Evolutionary conservation across 2,888 invertebrate species (phyloP).

Genomic region (Arctia plantaginis): DNA sequence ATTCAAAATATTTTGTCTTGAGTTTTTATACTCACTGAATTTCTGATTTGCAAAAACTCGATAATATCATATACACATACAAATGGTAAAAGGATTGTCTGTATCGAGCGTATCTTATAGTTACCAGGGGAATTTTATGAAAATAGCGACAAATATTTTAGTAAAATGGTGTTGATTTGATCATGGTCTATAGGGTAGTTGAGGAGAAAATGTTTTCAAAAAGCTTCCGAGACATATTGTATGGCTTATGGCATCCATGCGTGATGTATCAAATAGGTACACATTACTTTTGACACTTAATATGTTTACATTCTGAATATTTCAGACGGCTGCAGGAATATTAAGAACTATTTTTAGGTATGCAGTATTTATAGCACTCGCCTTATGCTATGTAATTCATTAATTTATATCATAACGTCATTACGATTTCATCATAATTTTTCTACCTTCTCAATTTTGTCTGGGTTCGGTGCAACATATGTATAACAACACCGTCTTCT

Average conservation of each 20-base stretch:
- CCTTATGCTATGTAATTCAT: not conserved
- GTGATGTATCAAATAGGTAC: not conserved
- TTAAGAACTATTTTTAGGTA: not conserved
- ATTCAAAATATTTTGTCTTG: slow-evolving; percentile 32
- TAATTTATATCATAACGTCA: not conserved
- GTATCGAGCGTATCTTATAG: slow-evolving; percentile 29
- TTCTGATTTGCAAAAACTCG: slow-evolving; percentile 23
- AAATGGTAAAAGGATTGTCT: slow-evolving; percentile 41
- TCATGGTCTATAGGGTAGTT: slow-evolving; percentile 2
- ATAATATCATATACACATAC: slow-evolving; percentile 30
- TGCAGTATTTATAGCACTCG: not conserved
- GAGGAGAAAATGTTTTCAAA: not conserved
- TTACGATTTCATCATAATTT: no score
- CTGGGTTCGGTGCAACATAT: no score
- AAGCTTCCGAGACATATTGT: not conserved
- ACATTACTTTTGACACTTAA: not conserved
- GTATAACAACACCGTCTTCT: no score
- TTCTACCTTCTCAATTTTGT: no score
- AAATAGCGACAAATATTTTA: slow-evolving; percentile 27
- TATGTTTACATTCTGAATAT: not conserved
- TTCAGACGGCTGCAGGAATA: not conserved
- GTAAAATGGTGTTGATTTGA: slow-evolving; percentile 8
- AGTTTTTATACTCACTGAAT: slow-evolving; percentile 20
- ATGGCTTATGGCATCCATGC: not conserved
- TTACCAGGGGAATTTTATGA: slow-evolving; percentile 31